These are phyloP conservation scores for Notamacropus eugenii DNA, from an alignment of 2,797 vertebrate species.

Conservation along the genomic window DNA sequence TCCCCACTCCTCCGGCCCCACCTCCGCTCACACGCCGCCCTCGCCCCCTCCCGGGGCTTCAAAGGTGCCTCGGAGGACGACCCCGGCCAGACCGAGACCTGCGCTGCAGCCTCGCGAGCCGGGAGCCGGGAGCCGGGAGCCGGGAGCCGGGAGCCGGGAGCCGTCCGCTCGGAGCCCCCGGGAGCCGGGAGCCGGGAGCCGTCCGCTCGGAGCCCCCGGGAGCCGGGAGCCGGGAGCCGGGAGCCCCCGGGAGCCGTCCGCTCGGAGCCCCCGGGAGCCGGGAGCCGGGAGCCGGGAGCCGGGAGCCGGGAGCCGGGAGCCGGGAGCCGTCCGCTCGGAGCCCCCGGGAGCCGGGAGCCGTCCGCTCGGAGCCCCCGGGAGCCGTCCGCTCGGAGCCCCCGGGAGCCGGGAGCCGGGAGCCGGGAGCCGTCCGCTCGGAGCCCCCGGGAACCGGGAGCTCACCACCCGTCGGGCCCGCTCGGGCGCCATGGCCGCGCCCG, in stretches of 20 bases:
- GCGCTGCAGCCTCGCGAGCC: neutral
- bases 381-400: too few relatives aligned
- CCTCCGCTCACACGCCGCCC: neutral
- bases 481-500: conserved; percentile 87
- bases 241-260: neutral
- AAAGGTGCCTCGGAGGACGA: neutral
- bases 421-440: neutral
- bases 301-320: too few relatives aligned
- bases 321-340: too few relatives aligned
- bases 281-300: neutral
- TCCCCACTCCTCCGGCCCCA: neutral
- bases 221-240: too few relatives aligned
- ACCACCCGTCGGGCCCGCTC: neutral
- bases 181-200: neutral
- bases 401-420: too few relatives aligned
- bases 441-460: neutral
- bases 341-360: too few relatives aligned
- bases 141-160: neutral
- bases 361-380: too few relatives aligned
- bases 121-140: neutral
- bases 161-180: neutral
- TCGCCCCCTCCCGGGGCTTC: neutral
- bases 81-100: neutral
- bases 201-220: too few relatives aligned
- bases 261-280: neutral